Percentiles rank a stretch among this genome's conserved stretches.
These are phyloP conservation scores for Eubucco bourcierii DNA, from an alignment of 2,113 vertebrate genomes.

Conservation along the genomic window DNA sequence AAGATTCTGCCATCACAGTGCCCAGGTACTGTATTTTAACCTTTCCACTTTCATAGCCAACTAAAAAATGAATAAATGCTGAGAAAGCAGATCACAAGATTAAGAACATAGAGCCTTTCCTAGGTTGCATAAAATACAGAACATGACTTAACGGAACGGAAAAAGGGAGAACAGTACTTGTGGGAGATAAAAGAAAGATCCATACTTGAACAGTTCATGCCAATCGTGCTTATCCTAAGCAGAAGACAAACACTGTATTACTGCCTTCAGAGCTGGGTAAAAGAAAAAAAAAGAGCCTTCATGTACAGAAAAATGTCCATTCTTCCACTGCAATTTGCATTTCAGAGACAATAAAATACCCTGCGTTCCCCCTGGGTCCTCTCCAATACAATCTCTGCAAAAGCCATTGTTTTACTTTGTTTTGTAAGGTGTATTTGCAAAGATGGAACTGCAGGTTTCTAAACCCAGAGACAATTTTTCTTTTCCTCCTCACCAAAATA, in stretches of 20 bases:
- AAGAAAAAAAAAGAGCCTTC: neutral
- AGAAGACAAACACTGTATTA: constrained; percentile 10
- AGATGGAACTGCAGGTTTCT: neutral
- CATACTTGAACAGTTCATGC: neutral
- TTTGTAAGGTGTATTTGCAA: neutral
- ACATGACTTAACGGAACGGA: neutral
- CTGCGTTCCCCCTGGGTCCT: neutral
- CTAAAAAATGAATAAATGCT: constrained; percentile 46
- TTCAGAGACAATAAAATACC: constrained; percentile 1
- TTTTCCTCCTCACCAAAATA: neutral
- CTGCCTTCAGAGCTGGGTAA: neutral
- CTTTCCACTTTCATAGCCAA: neutral
- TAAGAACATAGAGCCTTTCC: constrained; percentile 4
- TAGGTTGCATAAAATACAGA: constrained; percentile 2
- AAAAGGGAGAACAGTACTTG: constrained; percentile 1
- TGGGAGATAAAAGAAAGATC: constrained; percentile 12
- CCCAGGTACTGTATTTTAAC: constrained; percentile 16
- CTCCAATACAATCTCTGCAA: neutral
- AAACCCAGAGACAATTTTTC: neutral
- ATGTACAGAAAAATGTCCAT: neutral
- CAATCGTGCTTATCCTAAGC: neutral
- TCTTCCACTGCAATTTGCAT: constrained; percentile 25
- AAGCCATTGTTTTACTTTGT: neutral
- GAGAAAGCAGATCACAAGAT: constrained; percentile 43
- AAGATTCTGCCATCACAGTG: constrained; percentile 7